Percentiles rank a stretch among this genome's conserved stretches.
These are phyloP conservation scores for Gadus chalcogrammus DNA, from an alignment of 2,113 vertebrate genomes.

Conservation along the genomic window DNA sequence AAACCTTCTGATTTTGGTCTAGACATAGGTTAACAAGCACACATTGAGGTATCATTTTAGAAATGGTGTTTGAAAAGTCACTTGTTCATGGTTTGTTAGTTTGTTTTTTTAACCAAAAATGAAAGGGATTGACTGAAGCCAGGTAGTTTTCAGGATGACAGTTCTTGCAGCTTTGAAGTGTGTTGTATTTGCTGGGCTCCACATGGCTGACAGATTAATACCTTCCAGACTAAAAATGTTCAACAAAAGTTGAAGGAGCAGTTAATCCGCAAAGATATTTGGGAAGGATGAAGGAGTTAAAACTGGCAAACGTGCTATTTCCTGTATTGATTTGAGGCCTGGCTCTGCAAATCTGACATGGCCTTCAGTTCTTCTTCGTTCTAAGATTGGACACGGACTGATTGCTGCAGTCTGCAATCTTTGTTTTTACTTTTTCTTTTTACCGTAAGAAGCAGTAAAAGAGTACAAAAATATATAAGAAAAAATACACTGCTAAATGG, in stretches of 20 bases:
- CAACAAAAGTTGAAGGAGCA: constrained; percentile 70
- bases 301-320: constrained; percentile 43
- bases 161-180: constrained; percentile 65
- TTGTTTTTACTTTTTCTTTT: constrained; percentile 4
- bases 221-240: constrained; percentile 66
- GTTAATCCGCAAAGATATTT: constrained; percentile 69
- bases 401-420: constrained; percentile 23
- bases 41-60: too few species aligned
- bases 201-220: constrained; percentile 75
- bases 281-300: constrained; percentile 60
- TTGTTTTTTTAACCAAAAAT: too few species aligned
- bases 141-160: constrained; percentile 30
- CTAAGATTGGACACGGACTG: constrained; percentile 21
- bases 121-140: not conserved
- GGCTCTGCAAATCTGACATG: constrained; percentile 45
- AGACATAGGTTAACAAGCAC: too few species aligned
- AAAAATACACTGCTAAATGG: not conserved
- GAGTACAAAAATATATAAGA: not conserved
- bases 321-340: constrained; percentile 65
- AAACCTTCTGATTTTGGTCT: too few species aligned
- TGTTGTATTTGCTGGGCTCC: constrained; percentile 70
- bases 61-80: too few species aligned
- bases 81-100: too few species aligned
- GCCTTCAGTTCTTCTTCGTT: constrained; percentile 33
- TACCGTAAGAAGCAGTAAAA: not conserved